phyloP scores from a whole-genome alignment of 2,113 vertebrate genomes.

The Leiothrix lutea region DNA sequence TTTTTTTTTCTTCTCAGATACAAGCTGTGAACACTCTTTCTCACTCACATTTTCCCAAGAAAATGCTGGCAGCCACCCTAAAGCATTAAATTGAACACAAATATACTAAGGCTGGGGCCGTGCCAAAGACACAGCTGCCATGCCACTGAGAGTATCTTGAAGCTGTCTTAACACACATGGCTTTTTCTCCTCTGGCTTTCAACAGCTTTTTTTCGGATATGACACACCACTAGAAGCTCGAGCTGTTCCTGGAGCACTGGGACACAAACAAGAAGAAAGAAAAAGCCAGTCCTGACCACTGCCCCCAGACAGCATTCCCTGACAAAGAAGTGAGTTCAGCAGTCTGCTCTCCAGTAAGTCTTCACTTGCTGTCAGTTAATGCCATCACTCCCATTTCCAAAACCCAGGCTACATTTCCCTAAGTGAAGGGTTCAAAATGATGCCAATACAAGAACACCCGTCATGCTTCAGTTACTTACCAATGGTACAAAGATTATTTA shows the following conservation, averaged over 20 bases:
- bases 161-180: background rate
- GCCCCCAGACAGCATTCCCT: background rate
- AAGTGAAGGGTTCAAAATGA: background rate
- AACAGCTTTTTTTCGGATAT: background rate
- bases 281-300: background rate
- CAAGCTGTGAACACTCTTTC: background rate
- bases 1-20: background rate
- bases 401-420: background rate
- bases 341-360: background rate
- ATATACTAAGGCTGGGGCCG: background rate
- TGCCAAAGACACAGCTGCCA: slow-evolving; percentile 36
- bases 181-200: background rate
- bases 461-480: background rate
- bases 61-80: background rate
- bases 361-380: background rate
- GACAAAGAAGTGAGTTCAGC: background rate
- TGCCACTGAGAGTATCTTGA: background rate
- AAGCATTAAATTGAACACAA: background rate
- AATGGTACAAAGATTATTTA: background rate
- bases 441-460: background rate
- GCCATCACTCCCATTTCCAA: background rate
- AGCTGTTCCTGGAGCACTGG: background rate
- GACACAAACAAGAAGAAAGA: background rate
- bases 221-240: background rate
- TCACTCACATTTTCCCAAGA: background rate